phyloP scores from a whole-genome alignment of 2,113 vertebrate genomes.

The Hippocampus abdominalis region DNA sequence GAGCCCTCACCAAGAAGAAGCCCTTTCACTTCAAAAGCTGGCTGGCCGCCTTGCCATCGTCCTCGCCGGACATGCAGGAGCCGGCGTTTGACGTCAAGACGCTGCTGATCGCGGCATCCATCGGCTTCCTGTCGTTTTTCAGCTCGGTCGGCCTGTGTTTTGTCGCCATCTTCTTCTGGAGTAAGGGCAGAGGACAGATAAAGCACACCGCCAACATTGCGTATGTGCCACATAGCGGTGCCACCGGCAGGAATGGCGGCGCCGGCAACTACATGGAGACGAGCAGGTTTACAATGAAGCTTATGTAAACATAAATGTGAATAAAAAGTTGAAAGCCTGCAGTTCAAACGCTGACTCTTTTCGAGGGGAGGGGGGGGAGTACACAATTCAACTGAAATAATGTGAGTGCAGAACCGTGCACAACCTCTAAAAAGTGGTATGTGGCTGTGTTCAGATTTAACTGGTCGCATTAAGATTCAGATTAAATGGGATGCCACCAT shows the following conservation, averaged over 20 bases:
- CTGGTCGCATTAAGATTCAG: too few relatives aligned
- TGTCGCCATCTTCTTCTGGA: conserved; percentile 84
- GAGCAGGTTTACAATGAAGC: conserved; percentile 72
- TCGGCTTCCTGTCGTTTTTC: conserved; percentile 82
- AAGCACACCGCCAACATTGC: conserved; percentile 80
- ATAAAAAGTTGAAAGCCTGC: neutral
- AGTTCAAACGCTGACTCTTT: neutral
- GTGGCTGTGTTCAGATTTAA: too few relatives aligned
- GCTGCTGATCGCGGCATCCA: conserved; percentile 75
- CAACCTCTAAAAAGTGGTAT: too few relatives aligned
- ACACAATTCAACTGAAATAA: too few relatives aligned
- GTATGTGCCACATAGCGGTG: conserved; percentile 70
- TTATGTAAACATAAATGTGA: conserved; percentile 57
- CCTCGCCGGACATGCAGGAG: conserved; percentile 40
- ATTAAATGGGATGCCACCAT: too few relatives aligned
- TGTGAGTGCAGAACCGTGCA: too few relatives aligned
- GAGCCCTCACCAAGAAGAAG: conserved; percentile 53
- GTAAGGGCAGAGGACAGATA: conserved; percentile 78
- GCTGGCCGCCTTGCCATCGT: conserved; percentile 48
- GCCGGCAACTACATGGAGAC: conserved; percentile 57
- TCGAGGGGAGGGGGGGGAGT: too few relatives aligned
- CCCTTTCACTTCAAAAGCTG: conserved; percentile 52
- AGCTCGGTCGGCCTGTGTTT: conserved; percentile 83
- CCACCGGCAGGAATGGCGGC: conserved; percentile 13
- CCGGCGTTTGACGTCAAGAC: conserved; percentile 73